Evolutionary conservation across 1,140 invertebrate species (phyloP).

Genomic region (Babylonia areolata): DNA sequence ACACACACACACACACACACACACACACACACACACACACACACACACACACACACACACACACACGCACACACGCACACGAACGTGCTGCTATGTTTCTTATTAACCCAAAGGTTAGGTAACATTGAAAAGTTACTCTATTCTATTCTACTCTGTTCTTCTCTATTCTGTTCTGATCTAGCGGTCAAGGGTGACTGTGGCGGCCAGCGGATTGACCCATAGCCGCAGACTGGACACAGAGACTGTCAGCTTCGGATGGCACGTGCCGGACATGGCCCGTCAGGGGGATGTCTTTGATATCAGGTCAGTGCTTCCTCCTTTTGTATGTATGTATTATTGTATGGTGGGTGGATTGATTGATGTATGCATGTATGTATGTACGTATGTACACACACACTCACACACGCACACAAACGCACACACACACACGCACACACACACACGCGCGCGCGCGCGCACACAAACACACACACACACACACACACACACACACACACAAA

Average conservation of each 20-base stretch:
- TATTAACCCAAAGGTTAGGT: too few species aligned
- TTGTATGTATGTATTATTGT: neutral
- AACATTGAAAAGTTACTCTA: too few species aligned
- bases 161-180: too few species aligned
- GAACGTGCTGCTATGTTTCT: too few species aligned
- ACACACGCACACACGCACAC: constrained; percentile 6
- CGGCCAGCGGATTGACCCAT: neutral
- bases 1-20: neutral
- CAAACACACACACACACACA: neutral
- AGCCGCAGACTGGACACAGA: neutral
- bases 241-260: neutral
- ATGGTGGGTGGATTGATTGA: neutral
- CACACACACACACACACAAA: neutral
- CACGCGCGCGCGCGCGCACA: neutral
- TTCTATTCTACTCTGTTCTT: too few species aligned
- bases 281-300: neutral
- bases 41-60: neutral
- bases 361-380: too few species aligned
- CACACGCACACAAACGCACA: neutral
- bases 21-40: neutral
- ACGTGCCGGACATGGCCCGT: neutral
- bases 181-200: too few species aligned
- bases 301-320: neutral
- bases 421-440: neutral
- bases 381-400: neutral